phyloP scores from a whole-genome alignment of 1,140 invertebrate species.

The Bicyclus anynana region DNA sequence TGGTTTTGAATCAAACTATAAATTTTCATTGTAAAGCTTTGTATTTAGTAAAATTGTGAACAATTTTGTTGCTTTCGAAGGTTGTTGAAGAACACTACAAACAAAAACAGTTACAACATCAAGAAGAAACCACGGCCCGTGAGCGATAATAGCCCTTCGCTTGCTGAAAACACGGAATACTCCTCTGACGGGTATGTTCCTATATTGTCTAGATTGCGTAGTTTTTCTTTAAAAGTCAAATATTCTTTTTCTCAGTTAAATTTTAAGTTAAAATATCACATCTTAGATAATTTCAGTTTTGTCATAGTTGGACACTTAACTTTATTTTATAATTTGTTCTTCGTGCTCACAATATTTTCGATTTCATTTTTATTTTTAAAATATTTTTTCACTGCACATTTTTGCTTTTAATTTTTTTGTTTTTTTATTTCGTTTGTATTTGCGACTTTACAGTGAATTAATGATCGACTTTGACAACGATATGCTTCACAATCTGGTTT shows the following conservation, averaged over 20 bases:
- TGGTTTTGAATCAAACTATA: too few species aligned
- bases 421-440: slow-evolving; percentile 30
- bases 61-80: slow-evolving; percentile 25
- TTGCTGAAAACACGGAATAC: slow-evolving; percentile 58
- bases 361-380: slow-evolving; percentile 9
- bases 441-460: slow-evolving; percentile 53
- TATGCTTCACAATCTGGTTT: slow-evolving; percentile 57
- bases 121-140: slow-evolving; percentile 57
- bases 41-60: background rate
- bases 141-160: slow-evolving; percentile 45
- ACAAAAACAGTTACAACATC: slow-evolving; percentile 47
- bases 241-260: background rate
- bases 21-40: too few species aligned
- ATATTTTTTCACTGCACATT: slow-evolving; percentile 5
- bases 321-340: too few species aligned
- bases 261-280: too few species aligned
- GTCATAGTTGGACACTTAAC: background rate
- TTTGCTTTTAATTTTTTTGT: slow-evolving; percentile 21
- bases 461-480: slow-evolving; percentile 68
- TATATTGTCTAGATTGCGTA: background rate
- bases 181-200: slow-evolving; percentile 45
- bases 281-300: too few species aligned
- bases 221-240: background rate
- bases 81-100: slow-evolving; percentile 58
- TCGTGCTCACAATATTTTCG: too few species aligned